These are phyloP conservation scores for Acanthoscelides obtectus DNA, from an alignment of 2,888 invertebrate species.

Conservation along the genomic window DNA sequence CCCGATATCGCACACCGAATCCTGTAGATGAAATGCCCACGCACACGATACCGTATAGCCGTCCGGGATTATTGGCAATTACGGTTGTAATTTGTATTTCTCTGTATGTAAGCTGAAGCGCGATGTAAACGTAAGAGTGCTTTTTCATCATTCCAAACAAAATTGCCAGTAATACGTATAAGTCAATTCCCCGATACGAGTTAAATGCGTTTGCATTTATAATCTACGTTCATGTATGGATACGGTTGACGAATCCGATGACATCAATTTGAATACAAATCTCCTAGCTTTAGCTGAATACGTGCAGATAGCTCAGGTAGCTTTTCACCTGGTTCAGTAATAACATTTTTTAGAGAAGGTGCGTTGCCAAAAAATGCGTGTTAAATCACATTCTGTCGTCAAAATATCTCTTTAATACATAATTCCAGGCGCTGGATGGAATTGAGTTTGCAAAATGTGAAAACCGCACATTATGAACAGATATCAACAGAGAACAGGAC, in stretches of 20 bases:
- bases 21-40: background rate
- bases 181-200: background rate
- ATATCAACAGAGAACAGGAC: too few species aligned
- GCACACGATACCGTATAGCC: background rate
- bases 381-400: too few species aligned
- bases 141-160: background rate
- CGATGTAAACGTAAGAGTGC: background rate
- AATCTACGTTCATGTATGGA: too few species aligned
- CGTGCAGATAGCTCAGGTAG: too few species aligned
- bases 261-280: background rate
- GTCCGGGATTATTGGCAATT: background rate
- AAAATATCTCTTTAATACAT: too few species aligned
- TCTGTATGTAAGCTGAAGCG: background rate
- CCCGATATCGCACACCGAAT: too few species aligned
- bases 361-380: too few species aligned
- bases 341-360: too few species aligned
- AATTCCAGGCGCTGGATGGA: too few species aligned
- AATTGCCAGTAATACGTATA: background rate
- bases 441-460: too few species aligned
- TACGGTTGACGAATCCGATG: background rate
- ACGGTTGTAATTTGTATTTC: background rate
- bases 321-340: too few species aligned
- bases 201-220: background rate
- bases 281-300: background rate
- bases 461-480: too few species aligned